Conservation (phyloP, 2,797 vertebrate genomes). For the Acanthornis magna region DNA sequence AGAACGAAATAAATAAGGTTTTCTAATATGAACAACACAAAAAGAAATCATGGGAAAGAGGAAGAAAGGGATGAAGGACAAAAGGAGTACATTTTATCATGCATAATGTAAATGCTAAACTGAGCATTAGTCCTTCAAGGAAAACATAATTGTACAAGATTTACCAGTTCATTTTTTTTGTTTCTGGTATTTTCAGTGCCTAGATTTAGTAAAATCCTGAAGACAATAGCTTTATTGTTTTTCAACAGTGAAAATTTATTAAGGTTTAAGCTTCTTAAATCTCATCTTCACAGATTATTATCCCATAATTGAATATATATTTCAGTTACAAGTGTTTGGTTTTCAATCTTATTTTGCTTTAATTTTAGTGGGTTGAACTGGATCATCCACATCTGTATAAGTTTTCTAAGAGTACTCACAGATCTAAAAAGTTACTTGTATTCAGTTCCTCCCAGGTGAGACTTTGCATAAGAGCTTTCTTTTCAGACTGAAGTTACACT, state of each 20-base stretch:
- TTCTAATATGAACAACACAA: constrained; percentile 46
- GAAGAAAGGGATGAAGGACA: constrained; percentile 44
- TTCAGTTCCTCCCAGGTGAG: not conserved
- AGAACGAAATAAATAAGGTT: constrained; percentile 41
- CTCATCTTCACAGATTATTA: not conserved
- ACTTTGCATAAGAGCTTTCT: not conserved
- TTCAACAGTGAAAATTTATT: not conserved
- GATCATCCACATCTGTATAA: not conserved
- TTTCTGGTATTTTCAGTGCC: not conserved
- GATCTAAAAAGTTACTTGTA: not conserved
- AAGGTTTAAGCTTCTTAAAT: not conserved
- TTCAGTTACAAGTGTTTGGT: not conserved
- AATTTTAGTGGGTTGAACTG: not conserved
- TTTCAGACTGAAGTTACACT: not conserved
- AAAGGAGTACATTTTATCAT: constrained; percentile 32
- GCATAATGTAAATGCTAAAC: constrained; percentile 4
- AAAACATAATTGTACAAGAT: not conserved
- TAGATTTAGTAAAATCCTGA: constrained; percentile 60
- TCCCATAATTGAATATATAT: not conserved
- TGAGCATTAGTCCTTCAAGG: not conserved
- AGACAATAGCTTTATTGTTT: constrained; percentile 46
- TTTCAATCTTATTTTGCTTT: not conserved
- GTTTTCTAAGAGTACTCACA: not conserved
- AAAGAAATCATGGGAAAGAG: constrained; percentile 53
- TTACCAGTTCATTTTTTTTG: not conserved